Base-by-base conservation (phyloP, 2,888 invertebrate genomes). In the Habroteleia sp. region DNA sequence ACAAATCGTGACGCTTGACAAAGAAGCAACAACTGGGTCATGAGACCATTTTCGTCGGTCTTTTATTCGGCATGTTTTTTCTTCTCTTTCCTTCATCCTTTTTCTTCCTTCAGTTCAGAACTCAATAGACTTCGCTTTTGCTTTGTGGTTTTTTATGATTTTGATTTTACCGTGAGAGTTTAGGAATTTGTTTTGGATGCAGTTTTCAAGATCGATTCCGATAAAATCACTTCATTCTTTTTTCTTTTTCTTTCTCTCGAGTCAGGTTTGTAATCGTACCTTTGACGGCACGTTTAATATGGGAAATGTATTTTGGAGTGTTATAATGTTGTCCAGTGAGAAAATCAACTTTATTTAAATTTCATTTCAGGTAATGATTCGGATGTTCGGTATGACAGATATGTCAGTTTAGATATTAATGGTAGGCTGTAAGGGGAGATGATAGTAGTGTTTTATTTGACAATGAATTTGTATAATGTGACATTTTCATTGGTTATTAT, bases 1-100 rank as follows among this genome's bases (percentile, higher is more conserved):
- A 71, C 69, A 62, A 71, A 71, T 71, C 52, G 35, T 50, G 17
- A 44, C 11, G 65, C 17, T 23, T 31, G 37, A 68, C 39, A 68
- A 58, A 42, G 35, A 56, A n/a, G 7, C 48, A 48, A 52, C 44
- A 42, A 58, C 46, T 23, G 29, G 68, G 50, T 60, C 60, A 60
- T 58, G 39, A 23, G 52, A 69, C 35, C 50, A 20, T 44, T 37
- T 39, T 29, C 10, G 46, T 23, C 16, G 7, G 11, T 23, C 39
- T 3, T 20, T 54, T 23, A 29, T 5, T 10, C 2, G 1, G 3
- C 11, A 29, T 31, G 25, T 35, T 35, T 23, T 46, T 13, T 10
- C 16, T 8, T 37, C 33, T 37, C 16, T 8, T 10, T 27, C 4
- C 33, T 5, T 1, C 4, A 3, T 50, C n/a, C n/a, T 35, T 37